phyloP scores from a whole-genome alignment of 2,888 invertebrate genomes.

The Lasioglossum oenotherae region DNA sequence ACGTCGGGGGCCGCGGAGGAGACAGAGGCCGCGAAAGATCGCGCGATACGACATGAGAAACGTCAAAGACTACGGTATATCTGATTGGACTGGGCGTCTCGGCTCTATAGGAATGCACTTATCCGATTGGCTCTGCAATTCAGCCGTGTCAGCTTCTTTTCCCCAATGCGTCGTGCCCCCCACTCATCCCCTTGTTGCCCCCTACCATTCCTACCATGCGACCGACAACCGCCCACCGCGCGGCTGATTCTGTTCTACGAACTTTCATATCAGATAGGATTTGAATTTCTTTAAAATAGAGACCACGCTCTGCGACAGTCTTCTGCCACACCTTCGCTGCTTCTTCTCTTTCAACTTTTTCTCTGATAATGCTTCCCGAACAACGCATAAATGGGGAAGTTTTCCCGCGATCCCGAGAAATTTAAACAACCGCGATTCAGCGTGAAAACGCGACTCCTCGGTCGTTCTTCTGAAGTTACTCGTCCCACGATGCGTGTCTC shows the following conservation, averaged over 20 bases:
- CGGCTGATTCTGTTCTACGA: conserved; percentile 63
- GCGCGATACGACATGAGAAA: conserved; percentile 83
- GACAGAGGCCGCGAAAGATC: conserved; percentile 76
- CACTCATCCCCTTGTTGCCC: conserved; percentile 4
- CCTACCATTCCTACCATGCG: conserved; percentile 19
- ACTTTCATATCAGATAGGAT: conserved; percentile 78
- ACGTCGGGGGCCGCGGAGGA: conserved; percentile 20
- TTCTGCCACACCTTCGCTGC: background rate
- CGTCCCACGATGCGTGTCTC: conserved; percentile 30
- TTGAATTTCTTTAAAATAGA: conserved; percentile 76
- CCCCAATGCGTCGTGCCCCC: conserved; percentile 47
- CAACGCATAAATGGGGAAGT: conserved; percentile 69
- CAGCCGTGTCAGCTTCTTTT: conserved; percentile 79
- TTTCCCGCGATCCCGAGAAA: conserved; percentile 63
- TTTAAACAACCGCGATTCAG: conserved; percentile 54
- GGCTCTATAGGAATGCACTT: conserved; percentile 82
- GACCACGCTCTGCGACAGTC: conserved; percentile 28
- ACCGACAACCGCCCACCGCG: conserved; percentile 47
- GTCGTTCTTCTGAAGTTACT: background rate
- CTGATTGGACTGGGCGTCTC: conserved; percentile 81
- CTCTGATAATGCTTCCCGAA: conserved; percentile 21
- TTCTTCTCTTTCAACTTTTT: conserved; percentile 18
- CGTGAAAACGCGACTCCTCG: background rate
- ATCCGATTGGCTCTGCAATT: conserved; percentile 84
- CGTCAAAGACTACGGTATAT: conserved; percentile 82